Evolutionary conservation across 2,113 vertebrate species (phyloP).

Genomic region (Apodemus speciosus): DNA sequence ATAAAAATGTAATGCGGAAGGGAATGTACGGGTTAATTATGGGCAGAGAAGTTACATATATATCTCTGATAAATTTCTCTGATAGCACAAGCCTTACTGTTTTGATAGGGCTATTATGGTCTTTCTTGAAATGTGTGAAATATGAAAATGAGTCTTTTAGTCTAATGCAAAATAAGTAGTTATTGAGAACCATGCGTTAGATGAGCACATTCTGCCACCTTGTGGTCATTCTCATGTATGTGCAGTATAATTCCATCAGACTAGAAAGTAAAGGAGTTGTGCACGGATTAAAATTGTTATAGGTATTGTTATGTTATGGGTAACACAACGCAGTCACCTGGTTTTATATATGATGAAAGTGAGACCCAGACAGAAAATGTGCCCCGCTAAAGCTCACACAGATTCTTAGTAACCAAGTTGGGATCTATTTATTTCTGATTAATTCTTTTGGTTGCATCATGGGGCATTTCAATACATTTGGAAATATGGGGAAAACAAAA

Average conservation of each 20-base stretch:
- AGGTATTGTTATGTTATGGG: not conserved
- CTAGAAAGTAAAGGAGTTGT: not conserved
- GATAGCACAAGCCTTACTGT: not conserved
- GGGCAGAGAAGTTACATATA: not conserved
- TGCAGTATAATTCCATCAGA: not conserved
- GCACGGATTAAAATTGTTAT: not conserved
- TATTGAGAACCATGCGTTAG: conserved; percentile 10
- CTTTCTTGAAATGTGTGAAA: conserved; percentile 44
- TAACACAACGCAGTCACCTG: not conserved
- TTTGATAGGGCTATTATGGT: conserved; percentile 35
- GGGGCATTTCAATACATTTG: not conserved
- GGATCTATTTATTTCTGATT: not conserved
- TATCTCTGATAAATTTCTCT: conserved; percentile 19
- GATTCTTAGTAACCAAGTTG: not conserved
- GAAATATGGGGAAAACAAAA: conserved; percentile 26
- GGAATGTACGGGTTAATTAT: conserved; percentile 44
- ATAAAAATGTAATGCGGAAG: not conserved
- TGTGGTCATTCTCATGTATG: conserved; percentile 66
- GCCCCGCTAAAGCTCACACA: not conserved
- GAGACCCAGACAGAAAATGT: not conserved
- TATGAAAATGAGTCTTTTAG: conserved; percentile 39
- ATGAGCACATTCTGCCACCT: conserved; percentile 72
- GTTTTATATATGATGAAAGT: not conserved
- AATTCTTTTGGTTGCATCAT: not conserved
- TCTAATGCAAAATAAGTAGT: conserved; percentile 39